phyloP scores from a whole-genome alignment of 1,140 invertebrate genomes.

The Papilio polyxenes region DNA sequence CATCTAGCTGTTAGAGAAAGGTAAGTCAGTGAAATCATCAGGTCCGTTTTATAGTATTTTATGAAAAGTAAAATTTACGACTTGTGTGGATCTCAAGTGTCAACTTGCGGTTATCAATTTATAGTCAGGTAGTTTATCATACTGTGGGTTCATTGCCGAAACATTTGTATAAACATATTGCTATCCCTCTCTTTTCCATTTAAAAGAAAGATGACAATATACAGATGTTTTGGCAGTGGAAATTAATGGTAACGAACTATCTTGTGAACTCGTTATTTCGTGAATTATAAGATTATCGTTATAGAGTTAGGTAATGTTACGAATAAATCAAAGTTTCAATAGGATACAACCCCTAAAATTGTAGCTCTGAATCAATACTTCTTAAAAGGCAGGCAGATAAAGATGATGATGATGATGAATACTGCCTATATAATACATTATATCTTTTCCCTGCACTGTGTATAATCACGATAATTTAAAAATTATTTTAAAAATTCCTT shows the following conservation, averaged over 20 bases:
- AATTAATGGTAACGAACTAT: not conserved
- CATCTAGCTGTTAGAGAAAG: constrained; percentile 62
- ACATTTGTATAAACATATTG: not conserved
- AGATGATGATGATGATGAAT: too few species aligned
- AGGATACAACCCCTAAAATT: too few species aligned
- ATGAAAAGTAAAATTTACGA: not conserved
- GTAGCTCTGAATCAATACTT: too few species aligned
- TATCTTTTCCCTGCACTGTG: not conserved
- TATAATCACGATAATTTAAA: not conserved
- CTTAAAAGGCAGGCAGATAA: too few species aligned
- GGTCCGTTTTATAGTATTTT: not conserved
- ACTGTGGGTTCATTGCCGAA: not conserved
- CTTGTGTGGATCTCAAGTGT: not conserved
- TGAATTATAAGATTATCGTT: too few species aligned
- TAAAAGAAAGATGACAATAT: not conserved
- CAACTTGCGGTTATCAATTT: not conserved
- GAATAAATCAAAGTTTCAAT: too few species aligned
- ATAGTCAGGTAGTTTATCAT: not conserved
- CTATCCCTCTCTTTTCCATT: not conserved
- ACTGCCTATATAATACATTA: too few species aligned
- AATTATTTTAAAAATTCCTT: too few species aligned
- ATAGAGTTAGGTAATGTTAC: not conserved
- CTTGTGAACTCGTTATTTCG: not conserved
- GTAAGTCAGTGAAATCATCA: constrained; percentile 51
- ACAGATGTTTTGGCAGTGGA: not conserved